These are phyloP conservation scores for Minunthozetes semirufus DNA, from an alignment of 2,888 invertebrate species.

Conservation along the genomic window DNA sequence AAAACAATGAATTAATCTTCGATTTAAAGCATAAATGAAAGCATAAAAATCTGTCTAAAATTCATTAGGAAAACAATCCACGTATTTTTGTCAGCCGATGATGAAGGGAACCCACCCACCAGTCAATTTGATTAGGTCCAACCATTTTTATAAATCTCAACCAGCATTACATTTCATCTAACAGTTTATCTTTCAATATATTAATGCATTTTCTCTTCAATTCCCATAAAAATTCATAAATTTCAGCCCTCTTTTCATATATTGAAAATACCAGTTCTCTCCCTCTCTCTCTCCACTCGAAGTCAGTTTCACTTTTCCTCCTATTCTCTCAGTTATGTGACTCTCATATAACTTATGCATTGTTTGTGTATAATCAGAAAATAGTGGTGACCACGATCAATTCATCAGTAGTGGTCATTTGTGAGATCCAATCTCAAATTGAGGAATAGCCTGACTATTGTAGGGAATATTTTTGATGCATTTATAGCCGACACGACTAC, in stretches of 20 bases:
- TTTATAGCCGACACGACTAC: background rate
- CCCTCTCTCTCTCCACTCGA: background rate
- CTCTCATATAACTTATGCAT: background rate
- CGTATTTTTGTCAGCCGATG: background rate
- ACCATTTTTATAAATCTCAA: slow-evolving; percentile 28
- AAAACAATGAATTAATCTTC: background rate
- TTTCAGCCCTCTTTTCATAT: background rate
- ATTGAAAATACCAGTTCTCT: background rate
- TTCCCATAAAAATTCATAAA: background rate
- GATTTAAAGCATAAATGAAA: background rate
- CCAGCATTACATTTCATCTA: slow-evolving; percentile 2
- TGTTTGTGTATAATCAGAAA: background rate
- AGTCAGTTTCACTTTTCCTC: background rate
- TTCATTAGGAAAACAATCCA: slow-evolving; percentile 21
- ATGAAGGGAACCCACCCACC: background rate
- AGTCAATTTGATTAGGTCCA: slow-evolving; percentile 17
- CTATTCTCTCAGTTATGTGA: background rate
- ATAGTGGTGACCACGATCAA: too few species aligned
- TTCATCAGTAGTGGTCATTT: too few species aligned
- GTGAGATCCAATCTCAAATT: too few species aligned
- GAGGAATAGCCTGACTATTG: too few species aligned
- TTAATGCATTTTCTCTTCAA: background rate
- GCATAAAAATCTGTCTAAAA: background rate
- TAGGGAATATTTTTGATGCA: too few species aligned
- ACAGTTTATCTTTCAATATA: too few species aligned